Percentiles rank a stretch among this genome's conserved stretches.
Conservation (phyloP, 2,797 vertebrate genomes). For the Takifugu rubripes region DNA sequence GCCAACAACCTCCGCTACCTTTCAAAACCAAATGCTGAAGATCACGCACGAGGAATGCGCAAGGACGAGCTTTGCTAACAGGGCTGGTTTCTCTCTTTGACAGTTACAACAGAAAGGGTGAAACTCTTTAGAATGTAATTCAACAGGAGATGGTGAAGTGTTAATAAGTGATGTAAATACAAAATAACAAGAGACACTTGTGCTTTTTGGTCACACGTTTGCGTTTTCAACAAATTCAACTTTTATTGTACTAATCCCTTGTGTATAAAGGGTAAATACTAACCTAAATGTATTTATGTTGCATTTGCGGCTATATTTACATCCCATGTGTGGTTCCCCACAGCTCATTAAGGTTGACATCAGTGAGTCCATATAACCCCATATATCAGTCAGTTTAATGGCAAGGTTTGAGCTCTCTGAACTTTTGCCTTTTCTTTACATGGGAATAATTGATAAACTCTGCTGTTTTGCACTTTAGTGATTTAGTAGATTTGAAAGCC, state of each 20-base stretch:
- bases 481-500: conserved; percentile 27
- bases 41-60: conserved; percentile 20
- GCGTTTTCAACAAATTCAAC: no score
- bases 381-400: conserved; percentile 52
- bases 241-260: conserved; percentile 16
- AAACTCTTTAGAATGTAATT: neutral
- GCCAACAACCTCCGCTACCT: conserved; percentile 37
- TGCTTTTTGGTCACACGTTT: no score
- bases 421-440: conserved; percentile 44
- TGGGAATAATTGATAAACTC: conserved; percentile 43
- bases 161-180: neutral
- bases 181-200: neutral
- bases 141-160: no score
- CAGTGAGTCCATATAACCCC: conserved; percentile 26
- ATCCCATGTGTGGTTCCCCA: neutral
- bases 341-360: no score
- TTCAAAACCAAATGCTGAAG: conserved; percentile 54
- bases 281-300: neutral
- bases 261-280: conserved; percentile 4
- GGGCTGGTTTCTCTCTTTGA: neutral
- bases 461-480: conserved; percentile 38
- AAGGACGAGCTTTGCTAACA: conserved; percentile 11
- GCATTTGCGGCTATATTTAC: neutral
- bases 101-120: conserved; percentile 17
- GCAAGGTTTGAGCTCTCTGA: conserved; percentile 31